Percentiles rank a stretch among this genome's conserved stretches.
Conservation (phyloP, 2,888 invertebrate genomes). For the Ormyrus pomaceus region DNA sequence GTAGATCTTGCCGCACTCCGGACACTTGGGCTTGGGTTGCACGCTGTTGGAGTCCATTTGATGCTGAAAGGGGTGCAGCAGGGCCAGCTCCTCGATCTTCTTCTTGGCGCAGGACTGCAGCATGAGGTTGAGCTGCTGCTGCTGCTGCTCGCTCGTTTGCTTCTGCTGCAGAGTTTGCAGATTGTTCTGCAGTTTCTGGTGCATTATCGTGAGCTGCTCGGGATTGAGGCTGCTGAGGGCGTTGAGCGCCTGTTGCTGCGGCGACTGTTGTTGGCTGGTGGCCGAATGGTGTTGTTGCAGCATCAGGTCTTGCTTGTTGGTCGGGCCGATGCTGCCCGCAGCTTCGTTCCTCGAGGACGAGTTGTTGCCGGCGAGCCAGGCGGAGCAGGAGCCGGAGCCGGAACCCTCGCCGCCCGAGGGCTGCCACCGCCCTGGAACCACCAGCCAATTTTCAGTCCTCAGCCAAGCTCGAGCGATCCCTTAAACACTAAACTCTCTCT, state of each 20-base stretch:
- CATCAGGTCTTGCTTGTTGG: slow-evolving; percentile 62
- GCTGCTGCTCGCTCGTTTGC: slow-evolving; percentile 59
- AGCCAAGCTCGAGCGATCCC: slow-evolving; percentile 73
- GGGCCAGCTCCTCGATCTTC: slow-evolving; percentile 69
- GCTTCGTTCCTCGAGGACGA: slow-evolving; percentile 70
- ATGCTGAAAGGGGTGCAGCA: slow-evolving; percentile 63
- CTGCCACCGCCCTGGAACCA: slow-evolving; percentile 76
- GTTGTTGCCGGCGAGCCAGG: slow-evolving; percentile 66
- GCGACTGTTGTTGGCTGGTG: slow-evolving; percentile 63
- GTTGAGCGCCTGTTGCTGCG: slow-evolving; percentile 67
- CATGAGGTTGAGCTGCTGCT: slow-evolving; percentile 68
- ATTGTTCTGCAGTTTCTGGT: slow-evolving; percentile 71
- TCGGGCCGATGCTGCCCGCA: slow-evolving; percentile 65
- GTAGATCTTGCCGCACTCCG: slow-evolving; percentile 83
- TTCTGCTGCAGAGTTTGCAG: slow-evolving; percentile 69
- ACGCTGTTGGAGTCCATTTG: slow-evolving; percentile 60
- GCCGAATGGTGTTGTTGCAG: slow-evolving; percentile 62
- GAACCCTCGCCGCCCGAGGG: slow-evolving; percentile 75
- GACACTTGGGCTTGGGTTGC: slow-evolving; percentile 79
- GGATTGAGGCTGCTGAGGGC: slow-evolving; percentile 66
- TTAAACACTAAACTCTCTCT: slow-evolving; percentile 72
- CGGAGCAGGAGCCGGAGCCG: slow-evolving; percentile 74
- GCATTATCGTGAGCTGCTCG: slow-evolving; percentile 72
- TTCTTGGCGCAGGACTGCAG: slow-evolving; percentile 71
- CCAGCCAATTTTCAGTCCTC: slow-evolving; percentile 76